These are phyloP conservation scores for Bombycilla garrulus DNA, from an alignment of 2,113 vertebrate genomes.

Conservation along the genomic window DNA sequence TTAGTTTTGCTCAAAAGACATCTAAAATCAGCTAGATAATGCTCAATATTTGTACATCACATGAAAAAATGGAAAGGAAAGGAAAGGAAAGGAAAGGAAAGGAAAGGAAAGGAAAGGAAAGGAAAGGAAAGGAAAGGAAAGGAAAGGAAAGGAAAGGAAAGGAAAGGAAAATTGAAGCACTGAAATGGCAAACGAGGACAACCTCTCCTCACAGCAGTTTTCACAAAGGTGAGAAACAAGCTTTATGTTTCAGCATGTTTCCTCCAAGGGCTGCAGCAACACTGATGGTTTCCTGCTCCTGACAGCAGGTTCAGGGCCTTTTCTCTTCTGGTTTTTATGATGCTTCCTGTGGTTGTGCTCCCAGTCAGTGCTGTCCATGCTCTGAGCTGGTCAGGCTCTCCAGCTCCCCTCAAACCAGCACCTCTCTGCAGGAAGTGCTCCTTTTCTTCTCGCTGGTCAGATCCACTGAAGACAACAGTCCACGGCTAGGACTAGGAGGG, in stretches of 20 bases:
- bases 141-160: neutral
- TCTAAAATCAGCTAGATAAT: neutral
- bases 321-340: neutral
- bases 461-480: neutral
- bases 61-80: neutral
- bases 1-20: neutral
- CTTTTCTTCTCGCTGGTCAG: neutral
- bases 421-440: neutral
- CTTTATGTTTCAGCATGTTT: neutral
- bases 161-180: neutral
- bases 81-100: too few species aligned
- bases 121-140: too few species aligned
- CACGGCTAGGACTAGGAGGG: constrained; percentile 15
- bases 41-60: neutral
- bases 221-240: neutral
- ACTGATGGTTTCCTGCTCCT: neutral
- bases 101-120: too few species aligned
- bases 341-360: neutral
- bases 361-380: neutral
- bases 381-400: neutral
- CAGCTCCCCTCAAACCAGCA: neutral
- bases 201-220: neutral
- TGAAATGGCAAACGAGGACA: neutral
- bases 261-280: neutral
- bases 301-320: neutral